These are phyloP conservation scores for Pelochelys cantorii DNA, from an alignment of 2,797 vertebrate species.

Conservation along the genomic window DNA sequence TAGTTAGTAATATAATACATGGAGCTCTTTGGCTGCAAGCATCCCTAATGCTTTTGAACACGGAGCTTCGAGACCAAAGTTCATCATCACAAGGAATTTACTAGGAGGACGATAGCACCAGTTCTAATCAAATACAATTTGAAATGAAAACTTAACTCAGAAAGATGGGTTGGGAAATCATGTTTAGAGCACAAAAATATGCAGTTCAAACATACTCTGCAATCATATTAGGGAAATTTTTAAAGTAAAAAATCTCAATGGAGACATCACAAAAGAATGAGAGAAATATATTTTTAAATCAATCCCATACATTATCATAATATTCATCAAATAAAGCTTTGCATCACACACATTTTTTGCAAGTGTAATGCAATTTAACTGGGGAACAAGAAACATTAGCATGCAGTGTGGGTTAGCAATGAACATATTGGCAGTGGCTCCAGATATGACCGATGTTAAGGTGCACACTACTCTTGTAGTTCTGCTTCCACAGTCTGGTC, in stretches of 20 bases:
- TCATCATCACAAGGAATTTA: neutral
- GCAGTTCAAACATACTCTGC: neutral
- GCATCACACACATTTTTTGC: neutral
- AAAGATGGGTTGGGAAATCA: neutral
- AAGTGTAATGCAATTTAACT: neutral
- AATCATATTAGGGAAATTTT: neutral
- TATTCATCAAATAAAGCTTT: neutral
- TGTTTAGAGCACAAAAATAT: neutral
- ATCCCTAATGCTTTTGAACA: neutral
- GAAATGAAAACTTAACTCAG: neutral
- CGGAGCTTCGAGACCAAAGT: neutral
- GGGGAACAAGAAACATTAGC: neutral
- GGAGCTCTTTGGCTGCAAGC: neutral
- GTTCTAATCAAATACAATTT: neutral
- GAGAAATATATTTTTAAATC: neutral
- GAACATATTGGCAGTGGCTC: neutral
- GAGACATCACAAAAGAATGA: neutral
- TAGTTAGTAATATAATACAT: neutral
- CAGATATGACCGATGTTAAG: neutral
- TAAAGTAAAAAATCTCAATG: neutral
- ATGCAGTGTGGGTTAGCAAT: rapidly evolving
- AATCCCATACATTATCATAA: neutral
- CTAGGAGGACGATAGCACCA: neutral
- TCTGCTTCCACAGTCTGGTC: neutral
- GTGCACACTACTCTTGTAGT: rapidly evolving